Base-by-base conservation (phyloP, 2,797 vertebrate species). In the Anguilla pacifica region DNA sequence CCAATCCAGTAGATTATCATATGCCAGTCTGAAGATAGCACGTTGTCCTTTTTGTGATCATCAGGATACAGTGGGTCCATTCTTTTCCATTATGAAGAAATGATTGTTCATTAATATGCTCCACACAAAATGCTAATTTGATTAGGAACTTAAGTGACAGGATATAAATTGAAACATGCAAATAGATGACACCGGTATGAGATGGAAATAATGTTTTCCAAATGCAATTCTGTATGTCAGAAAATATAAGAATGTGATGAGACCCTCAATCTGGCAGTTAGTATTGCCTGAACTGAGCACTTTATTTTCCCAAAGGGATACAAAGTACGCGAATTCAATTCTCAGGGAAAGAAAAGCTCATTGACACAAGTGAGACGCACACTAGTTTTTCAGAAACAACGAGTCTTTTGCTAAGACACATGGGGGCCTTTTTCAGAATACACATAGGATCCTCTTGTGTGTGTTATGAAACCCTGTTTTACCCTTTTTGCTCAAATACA, bases 381-480 rank as follows among this genome's bases (percentile, higher is more conserved):
- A 39, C 39, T 13, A 35, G 72, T 6, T 77, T 31, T 6, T 39
- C 22, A 11, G 28, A 81, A 28, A 11, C 46, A 49, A 46, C 15
- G 1, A 43, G 74, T 43, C 1, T 51, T 22, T 51, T 82, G 79
- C 74, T 77, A 77, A 9, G 46, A 51, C 46, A 35, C 28, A 31
- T 74, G 74, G 35, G 3, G 39, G 13, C 39, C 17, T 74, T 79
- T 2, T 43, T 82, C 46, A 77, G 31, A 43, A 43, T 77, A 43
- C 74, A 77, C 74, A 82, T n/a, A 51, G 79, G 39, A 82, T 46
- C 43, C 79, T 82, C 10, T 25, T 82, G 74, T 82, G 15, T 82
- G 43, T 49, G 6, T 5, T 13, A 19, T 77, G 11, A 35, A n/a
- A 31, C 31, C 4, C 28, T 51, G 15, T 49, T 82, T 82, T 82